A percentile compares a stretch with the other conserved stretches of the same genome.
phyloP scores from a whole-genome alignment of 2,797 vertebrate genomes.

The Chrosomus eos region DNA sequence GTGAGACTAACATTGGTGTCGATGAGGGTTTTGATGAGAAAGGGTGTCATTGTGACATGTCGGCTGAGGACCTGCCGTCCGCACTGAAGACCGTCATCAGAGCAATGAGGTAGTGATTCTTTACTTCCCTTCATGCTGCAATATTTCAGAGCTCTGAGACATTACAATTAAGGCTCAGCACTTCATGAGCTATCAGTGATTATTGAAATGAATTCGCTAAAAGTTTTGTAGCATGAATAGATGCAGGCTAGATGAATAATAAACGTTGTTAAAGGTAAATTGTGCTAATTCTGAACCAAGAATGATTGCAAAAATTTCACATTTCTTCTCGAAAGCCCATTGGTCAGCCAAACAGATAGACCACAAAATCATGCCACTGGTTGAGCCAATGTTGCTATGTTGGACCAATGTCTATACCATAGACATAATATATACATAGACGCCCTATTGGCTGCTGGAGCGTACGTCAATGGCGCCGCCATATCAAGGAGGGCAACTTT shows the following conservation, averaged over 20 bases:
- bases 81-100: constrained; percentile 94
- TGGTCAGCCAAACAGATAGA: background rate
- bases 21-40: constrained; percentile 93
- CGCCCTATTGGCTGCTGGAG: too few species aligned
- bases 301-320: background rate
- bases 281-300: background rate
- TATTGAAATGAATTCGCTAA: background rate
- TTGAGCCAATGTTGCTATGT: background rate
- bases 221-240: background rate
- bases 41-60: constrained; percentile 95
- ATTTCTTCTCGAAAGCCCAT: background rate
- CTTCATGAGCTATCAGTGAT: background rate
- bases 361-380: background rate
- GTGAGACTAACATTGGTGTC: constrained; percentile 84
- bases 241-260: background rate
- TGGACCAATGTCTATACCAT: background rate
- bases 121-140: background rate
- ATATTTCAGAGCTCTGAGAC: background rate
- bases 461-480: too few species aligned
- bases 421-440: too few species aligned
- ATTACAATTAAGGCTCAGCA: background rate
- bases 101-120: constrained; percentile 86
- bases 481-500: too few species aligned
- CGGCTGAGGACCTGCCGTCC: constrained; percentile 92
- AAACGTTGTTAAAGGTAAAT: background rate